These are phyloP conservation scores for Spodoptera picta DNA, from an alignment of 2,888 invertebrate species.

Conservation along the genomic window DNA sequence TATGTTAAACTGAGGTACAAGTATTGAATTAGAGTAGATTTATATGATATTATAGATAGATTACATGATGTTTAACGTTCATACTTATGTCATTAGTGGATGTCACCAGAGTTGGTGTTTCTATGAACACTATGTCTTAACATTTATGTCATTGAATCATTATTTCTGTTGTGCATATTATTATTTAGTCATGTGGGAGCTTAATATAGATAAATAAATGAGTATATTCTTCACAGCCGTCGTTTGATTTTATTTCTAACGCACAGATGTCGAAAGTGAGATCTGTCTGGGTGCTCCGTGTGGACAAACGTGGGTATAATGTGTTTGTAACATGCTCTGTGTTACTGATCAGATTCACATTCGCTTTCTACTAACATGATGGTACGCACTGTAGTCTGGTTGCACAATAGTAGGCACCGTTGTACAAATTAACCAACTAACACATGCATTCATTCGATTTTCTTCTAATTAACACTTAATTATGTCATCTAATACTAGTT, in stretches of 20 bases:
- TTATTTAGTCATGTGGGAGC: conserved; percentile 74
- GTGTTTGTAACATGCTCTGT: conserved; percentile 41
- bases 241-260: conserved; percentile 82
- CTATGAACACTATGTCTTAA: conserved; percentile 46
- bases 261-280: conserved; percentile 50
- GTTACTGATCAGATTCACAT: conserved; percentile 46
- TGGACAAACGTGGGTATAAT: conserved; percentile 56
- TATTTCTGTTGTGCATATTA: conserved; percentile 70
- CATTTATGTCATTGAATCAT: conserved; percentile 59
- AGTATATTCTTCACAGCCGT: conserved; percentile 82
- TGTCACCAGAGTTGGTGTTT: conserved; percentile 52
- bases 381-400: conserved; percentile 54
- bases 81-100: conserved; percentile 59
- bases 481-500: conserved; percentile 6
- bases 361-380: conserved; percentile 53
- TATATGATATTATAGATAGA: conserved; percentile 63
- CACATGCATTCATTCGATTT: conserved; percentile 22
- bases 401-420: conserved; percentile 44
- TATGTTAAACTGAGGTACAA: conserved; percentile 75
- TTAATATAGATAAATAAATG: conserved; percentile 81
- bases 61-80: conserved; percentile 62
- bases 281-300: conserved; percentile 45
- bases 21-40: conserved; percentile 69
- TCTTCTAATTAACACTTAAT: conserved; percentile 11
- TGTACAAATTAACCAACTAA: conserved; percentile 38